Evolutionary conservation across 2,113 vertebrate species (phyloP).

Genomic region (Nymphicus hollandicus): DNA sequence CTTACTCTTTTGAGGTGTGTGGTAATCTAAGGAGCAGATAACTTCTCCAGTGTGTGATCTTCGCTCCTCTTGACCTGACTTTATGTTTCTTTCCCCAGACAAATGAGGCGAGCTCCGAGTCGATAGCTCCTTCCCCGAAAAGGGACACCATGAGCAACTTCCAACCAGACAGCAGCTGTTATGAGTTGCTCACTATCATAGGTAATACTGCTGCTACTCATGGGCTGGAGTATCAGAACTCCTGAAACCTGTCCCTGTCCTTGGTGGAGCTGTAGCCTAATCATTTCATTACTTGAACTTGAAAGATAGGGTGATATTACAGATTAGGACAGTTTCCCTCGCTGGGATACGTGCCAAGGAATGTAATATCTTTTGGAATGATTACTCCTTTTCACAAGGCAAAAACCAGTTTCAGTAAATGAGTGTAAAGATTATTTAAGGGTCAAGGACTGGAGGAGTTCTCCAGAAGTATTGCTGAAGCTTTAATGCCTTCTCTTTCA

Average conservation of each 20-base stretch:
- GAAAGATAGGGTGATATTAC: not conserved
- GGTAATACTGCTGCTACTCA: slow-evolving; percentile 69
- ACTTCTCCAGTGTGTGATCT: not conserved
- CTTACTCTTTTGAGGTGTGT: not conserved
- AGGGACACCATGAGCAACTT: slow-evolving; percentile 90
- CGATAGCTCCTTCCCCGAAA: slow-evolving; percentile 84
- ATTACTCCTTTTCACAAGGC: not conserved
- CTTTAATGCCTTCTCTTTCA: slow-evolving; percentile 55
- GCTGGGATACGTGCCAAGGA: not conserved
- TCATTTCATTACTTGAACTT: not conserved
- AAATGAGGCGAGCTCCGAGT: slow-evolving; percentile 94
- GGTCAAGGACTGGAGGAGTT: not conserved
- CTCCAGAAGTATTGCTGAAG: not conserved
- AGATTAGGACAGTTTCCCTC: not conserved
- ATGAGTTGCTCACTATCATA: slow-evolving; percentile 87
- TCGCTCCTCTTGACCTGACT: slow-evolving; percentile 17
- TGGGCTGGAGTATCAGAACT: not conserved
- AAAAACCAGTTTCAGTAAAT: not conserved
- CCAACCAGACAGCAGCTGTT: slow-evolving; percentile 86
- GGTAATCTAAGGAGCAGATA: not conserved
- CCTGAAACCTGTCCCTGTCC: not conserved
- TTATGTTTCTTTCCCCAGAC: slow-evolving; percentile 70
- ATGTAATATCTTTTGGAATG: not conserved
- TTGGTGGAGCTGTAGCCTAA: not conserved
- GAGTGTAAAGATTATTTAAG: not conserved